Base-by-base conservation (phyloP, 2,113 vertebrate species). In the Aspiorhynchus laticeps region DNA sequence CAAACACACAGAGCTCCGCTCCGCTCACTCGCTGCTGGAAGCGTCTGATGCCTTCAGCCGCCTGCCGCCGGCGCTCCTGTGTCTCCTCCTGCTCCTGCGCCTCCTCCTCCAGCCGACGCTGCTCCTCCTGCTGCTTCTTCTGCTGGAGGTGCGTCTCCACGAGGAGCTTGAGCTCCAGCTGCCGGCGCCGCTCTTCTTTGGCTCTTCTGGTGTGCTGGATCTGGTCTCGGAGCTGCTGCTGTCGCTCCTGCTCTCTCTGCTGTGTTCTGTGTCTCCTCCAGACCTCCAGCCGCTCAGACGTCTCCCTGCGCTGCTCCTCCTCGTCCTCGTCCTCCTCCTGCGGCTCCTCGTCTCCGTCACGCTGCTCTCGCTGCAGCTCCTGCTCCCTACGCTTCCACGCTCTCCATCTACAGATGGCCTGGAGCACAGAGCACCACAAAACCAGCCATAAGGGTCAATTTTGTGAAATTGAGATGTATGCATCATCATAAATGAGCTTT, bases 341-440 rank as follows among this genome's bases (percentile, higher is more conserved):
- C 41, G 78, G 80, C 86, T 91, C 88, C 65, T 87, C 81, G 36
- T 93, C 93, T 63, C 93, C 93, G 7, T 78, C 84, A 82, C 95
- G 94, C 73, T 94, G 90, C 83, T 96, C 95, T 61, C 90, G 86
- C 87, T 95, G 96, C 76, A 95, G 88, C 86, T 94, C 91, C 28
- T 87, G 95, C 90, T 95, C 94, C 90, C 92, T 91, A 63, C 94
- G 90, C 80, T 95, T 96, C 85, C 92, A 94, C 80, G 92, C 89
- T 93, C 95, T 97, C 97, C 97, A 98, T 51, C 91, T 95, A 78
- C 94, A 93, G 93, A 99, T 97, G 87, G 97, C 96, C 97, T 99
- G 87, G 8, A 83, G 46, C 79, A 31, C 73, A 48, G 2, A 43
- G 9, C 9, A 10, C 41, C 41, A 43, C 41, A 43, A 41, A 41